Base-by-base conservation (phyloP, 2,888 invertebrate species). In the Elegia similella region DNA sequence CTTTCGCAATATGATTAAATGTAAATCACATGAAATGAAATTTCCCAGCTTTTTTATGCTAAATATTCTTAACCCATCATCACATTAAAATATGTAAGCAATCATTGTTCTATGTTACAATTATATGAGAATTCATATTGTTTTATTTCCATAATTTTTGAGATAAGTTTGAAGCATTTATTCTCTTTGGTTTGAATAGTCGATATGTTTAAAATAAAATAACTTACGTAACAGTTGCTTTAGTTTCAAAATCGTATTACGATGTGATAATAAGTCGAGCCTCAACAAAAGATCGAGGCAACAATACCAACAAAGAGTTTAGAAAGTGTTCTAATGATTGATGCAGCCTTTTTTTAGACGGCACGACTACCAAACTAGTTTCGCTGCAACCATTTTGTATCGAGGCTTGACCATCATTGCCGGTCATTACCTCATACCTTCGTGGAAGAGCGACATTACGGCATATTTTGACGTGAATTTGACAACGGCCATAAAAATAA, bases 321-420 rank as follows among this genome's bases (percentile, higher is more conserved):
- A 86, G 86, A 86, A 86, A 87, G 86, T 84, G 76, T 76, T 78
- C 70, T 71, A 75, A 81, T 86, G 84, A 85, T 84, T 78, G 85
- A 84, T 84, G 81, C 70, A 69, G 76, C 77, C 73, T 78, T 82
- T 80, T 63, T 79, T 76, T 73, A 73, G 76, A 77, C 73, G 73
- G 72, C 71, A 67, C 67, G 79, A 80, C 79, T 82, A 76, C 67
- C 79, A 80, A 86, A 87, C 86, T 75, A 69, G 84, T 80, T 83
- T 69, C 64, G 66, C 67, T 69, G 70, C 66, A 70, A 17, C 38
- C 42, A 53, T 48, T 46, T 13, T 48, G 78, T 78, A 73, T 65
- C 62, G 63, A 66, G 73, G 72, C 73, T 67, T 69, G 70, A 71
- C 74, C 68, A 73, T 71, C 75, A 69, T 63, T 62, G 67, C 64